These are phyloP conservation scores for Sicus ferrugineus DNA, from an alignment of 2,888 invertebrate genomes.

Conservation along the genomic window DNA sequence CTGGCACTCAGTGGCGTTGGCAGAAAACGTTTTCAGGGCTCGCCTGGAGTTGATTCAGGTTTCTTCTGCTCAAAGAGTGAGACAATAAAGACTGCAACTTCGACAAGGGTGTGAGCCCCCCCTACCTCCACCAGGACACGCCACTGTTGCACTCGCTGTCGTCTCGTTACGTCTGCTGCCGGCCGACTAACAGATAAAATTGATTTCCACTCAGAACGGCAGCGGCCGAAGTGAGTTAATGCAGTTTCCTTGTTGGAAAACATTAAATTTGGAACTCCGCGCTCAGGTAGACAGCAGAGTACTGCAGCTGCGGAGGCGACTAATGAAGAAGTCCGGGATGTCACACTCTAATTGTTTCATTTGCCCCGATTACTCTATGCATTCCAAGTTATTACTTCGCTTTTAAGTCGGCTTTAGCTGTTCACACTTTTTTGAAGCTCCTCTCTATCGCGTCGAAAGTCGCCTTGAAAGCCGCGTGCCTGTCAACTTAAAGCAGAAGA, in stretches of 20 bases:
- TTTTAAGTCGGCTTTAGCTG: too few relatives aligned
- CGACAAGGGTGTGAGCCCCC: too few relatives aligned
- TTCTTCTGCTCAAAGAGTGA: too few relatives aligned
- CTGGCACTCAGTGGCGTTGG: neutral
- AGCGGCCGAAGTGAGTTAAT: conserved; percentile 28
- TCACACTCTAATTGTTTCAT: conserved; percentile 5
- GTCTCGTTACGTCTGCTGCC: neutral
- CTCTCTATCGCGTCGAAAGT: too few relatives aligned
- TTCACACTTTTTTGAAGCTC: too few relatives aligned
- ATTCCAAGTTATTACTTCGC: neutral
- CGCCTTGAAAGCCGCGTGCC: too few relatives aligned
- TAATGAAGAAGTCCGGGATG: conserved; percentile 6
- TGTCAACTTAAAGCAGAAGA: too few relatives aligned
- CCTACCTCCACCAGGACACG: neutral
- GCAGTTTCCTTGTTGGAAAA: conserved; percentile 30
- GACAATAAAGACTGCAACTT: too few relatives aligned
- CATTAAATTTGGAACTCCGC: conserved; percentile 12
- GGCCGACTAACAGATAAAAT: conserved; percentile 14
- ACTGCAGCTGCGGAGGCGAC: neutral
- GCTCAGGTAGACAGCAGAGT: conserved; percentile 12
- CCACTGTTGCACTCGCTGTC: neutral
- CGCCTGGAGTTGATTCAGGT: too few relatives aligned
- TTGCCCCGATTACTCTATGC: neutral
- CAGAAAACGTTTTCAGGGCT: too few relatives aligned
- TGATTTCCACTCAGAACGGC: conserved; percentile 25